Evolutionary conservation across 2,888 invertebrate species (phyloP).

Genomic region (Mongoloraphidia duomilia): DNA sequence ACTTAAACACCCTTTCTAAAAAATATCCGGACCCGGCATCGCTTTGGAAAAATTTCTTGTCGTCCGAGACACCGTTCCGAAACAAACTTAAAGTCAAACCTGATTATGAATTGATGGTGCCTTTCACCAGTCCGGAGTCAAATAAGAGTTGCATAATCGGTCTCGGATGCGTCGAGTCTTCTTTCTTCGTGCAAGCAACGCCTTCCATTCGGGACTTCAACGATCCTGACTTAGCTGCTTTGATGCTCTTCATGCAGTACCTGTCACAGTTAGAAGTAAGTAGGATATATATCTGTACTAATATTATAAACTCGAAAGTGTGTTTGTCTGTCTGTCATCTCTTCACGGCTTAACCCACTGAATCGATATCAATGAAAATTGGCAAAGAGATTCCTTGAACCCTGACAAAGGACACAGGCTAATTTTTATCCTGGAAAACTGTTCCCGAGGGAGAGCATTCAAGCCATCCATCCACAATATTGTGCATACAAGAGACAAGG

Average conservation of each 20-base stretch:
- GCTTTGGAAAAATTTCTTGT: conserved; percentile 36
- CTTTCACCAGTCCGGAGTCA: conserved; percentile 20
- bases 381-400: too few relatives aligned
- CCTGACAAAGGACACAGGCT: too few relatives aligned
- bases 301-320: too few relatives aligned
- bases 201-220: conserved; percentile 49
- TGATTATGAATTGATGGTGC: conserved; percentile 31
- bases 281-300: not conserved
- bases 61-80: not conserved
- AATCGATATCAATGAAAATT: too few relatives aligned
- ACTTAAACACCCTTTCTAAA: conserved; percentile 41
- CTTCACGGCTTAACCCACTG: too few relatives aligned
- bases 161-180: conserved; percentile 69
- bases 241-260: conserved; percentile 71
- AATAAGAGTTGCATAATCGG: conserved; percentile 54
- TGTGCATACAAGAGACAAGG: too few relatives aligned
- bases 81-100: conserved; percentile 28
- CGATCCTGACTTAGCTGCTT: conserved; percentile 51
- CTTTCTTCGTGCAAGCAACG: conserved; percentile 52
- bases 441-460: too few relatives aligned
- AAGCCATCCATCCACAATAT: too few relatives aligned
- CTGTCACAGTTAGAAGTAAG: conserved; percentile 68
- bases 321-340: too few relatives aligned
- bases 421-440: too few relatives aligned
- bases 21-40: conserved; percentile 32